A percentile compares a stretch with the other conserved stretches of the same genome.
phyloP scores from a whole-genome alignment of 2,113 vertebrate genomes.

The Myrmecobius fasciatus region DNA sequence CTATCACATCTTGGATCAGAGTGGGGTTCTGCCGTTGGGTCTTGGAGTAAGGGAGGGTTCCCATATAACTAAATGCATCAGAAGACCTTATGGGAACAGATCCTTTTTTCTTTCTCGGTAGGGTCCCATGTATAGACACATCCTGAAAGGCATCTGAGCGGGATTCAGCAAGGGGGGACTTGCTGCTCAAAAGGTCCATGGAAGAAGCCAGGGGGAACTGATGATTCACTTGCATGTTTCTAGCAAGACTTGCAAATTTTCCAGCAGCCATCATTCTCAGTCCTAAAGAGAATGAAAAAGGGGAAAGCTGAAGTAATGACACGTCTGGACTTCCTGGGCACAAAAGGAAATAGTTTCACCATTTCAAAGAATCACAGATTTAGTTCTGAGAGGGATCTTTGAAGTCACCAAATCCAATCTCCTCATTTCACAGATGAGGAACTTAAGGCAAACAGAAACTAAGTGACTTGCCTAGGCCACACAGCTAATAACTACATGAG shows the following conservation, averaged over 20 bases:
- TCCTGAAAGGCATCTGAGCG: conserved; percentile 85
- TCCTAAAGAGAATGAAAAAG: conserved; percentile 82
- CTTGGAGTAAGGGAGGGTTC: conserved; percentile 77
- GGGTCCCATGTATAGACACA: conserved; percentile 95
- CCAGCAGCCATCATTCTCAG: conserved; percentile 95
- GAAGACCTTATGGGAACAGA: conserved; percentile 78
- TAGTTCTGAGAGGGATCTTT: not conserved
- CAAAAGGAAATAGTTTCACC: conserved; percentile 5
- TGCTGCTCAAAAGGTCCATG: conserved; percentile 95
- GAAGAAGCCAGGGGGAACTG: conserved; percentile 89
- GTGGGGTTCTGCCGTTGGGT: conserved; percentile 80
- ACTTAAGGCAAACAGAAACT: not conserved
- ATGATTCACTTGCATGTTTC: conserved; percentile 86
- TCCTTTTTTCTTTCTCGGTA: conserved; percentile 94
- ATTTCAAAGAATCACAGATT: not conserved
- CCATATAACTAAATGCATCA: conserved; percentile 81
- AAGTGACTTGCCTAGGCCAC: not conserved
- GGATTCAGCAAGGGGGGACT: conserved; percentile 79
- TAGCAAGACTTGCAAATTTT: conserved; percentile 93
- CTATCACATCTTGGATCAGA: conserved; percentile 84
- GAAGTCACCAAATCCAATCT: not conserved
- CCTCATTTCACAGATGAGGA: not conserved
- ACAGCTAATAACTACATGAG: not conserved
- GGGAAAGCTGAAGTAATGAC: not conserved
- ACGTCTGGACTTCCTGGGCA: conserved; percentile 1